Conservation (phyloP, 2,797 vertebrate species). For the Apogon hyalosoma region DNA sequence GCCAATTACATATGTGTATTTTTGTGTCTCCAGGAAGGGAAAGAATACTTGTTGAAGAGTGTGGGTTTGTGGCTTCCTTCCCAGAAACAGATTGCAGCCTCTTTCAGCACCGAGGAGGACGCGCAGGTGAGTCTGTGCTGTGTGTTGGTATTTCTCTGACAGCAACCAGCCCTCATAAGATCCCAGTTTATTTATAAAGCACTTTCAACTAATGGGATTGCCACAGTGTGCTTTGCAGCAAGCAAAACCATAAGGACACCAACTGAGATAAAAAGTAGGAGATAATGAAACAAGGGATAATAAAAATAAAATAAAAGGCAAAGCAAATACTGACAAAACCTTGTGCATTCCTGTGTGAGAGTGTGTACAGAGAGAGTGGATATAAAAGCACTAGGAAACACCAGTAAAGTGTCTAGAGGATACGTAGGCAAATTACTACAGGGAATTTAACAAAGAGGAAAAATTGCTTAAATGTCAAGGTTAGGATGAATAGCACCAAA, state of each 20-base stretch:
- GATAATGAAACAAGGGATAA: slow-evolving; percentile 52
- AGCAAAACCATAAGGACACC: slow-evolving; percentile 52
- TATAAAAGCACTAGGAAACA: slow-evolving; percentile 30
- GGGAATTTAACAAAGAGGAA: slow-evolving; percentile 18
- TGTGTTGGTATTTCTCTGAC: slow-evolving; percentile 32
- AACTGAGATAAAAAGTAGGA: slow-evolving; percentile 47
- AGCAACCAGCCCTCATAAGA: slow-evolving; percentile 36
- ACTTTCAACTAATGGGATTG: slow-evolving; percentile 60
- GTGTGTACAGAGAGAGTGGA: slow-evolving; percentile 1
- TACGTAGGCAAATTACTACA: slow-evolving; percentile 26
- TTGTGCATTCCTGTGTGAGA: slow-evolving; percentile 3
- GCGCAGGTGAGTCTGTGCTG: slow-evolving; percentile 70
- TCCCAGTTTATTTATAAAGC: slow-evolving; percentile 61
- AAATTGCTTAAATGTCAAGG: slow-evolving; percentile 35
- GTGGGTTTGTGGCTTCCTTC: slow-evolving; percentile 84
- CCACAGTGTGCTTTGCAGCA: slow-evolving; percentile 46
- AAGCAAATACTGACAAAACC: slow-evolving; percentile 41
- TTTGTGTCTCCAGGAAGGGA: slow-evolving; percentile 81
- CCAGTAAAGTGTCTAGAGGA: slow-evolving; percentile 24
- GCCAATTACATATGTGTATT: slow-evolving; percentile 5
- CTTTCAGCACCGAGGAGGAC: slow-evolving; percentile 62
- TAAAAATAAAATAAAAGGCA: slow-evolving; percentile 42
- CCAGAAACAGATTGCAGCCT: slow-evolving; percentile 68
- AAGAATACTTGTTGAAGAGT: slow-evolving; percentile 85
- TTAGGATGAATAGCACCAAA: slow-evolving; percentile 13